Base-by-base conservation (phyloP, 2,888 invertebrate species). In the Chirona hameri region DNA sequence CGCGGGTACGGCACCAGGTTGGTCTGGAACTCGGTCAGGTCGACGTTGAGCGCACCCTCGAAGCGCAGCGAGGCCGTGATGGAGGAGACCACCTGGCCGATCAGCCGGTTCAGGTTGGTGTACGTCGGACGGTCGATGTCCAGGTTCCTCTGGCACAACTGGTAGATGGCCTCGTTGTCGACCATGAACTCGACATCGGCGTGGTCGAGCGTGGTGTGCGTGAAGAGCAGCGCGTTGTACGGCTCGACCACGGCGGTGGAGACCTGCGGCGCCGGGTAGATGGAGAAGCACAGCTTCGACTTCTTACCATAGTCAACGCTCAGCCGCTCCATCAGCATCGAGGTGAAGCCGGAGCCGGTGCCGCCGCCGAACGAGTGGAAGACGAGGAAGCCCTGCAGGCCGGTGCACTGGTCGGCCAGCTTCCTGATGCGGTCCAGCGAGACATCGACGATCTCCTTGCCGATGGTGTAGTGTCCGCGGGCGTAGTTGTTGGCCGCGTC, bases 51-150 rank as follows among this genome's bases (percentile, higher is more conserved):
- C 31, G 85, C 85, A 15, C 85, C 85, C 39, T 85, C 85, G 60
- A 89, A 89, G 72, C 89, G 52, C 24, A 83, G 81, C 18, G 82
- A 82, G 27, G 83, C 89, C 29, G 89, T 85, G 87, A 88, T 82
- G 39, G 82, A 95, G 52, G 88, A 88, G 31, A 89, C 88, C 82
- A 91, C 89, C 86, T 90, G 90, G 65, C 89, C 94, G 85, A 96
- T 94, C 46, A 96, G 90, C 83, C 95, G 90, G 88, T 96, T 96
- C 84, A 96, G 89, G 88, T 95, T 95, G 81, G 81, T 83, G 72
- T 83, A 83, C 9, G 83, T 83, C 29, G 83, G 83, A 65, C 93
- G 89, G 7, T 92, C 91, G 85, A 90, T 84, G 86, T 93, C 92
- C 84, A 97, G 89, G 85, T 91, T 92, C 85, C 92, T 90, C 1